Evolutionary conservation across 2,113 vertebrate species (phyloP), one percentile per base, ranked within the genome.

Genomic region (Thermophis baileyi): DNA sequence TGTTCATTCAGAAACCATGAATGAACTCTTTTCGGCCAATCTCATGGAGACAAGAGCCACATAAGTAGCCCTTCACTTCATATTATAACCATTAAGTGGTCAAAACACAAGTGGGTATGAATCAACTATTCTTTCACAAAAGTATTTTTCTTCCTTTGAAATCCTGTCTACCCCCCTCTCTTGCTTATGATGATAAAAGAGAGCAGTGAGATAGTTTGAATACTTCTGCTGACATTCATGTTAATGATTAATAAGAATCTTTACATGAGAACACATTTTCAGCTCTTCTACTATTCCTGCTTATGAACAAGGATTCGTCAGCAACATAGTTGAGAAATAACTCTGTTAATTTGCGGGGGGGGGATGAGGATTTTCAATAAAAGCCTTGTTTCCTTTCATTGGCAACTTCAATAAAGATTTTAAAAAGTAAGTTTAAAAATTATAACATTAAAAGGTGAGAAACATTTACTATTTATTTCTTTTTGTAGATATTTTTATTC

Each of bases 301-400:
- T 92, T 90, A 91, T 55, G 85, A 88, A 86, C 4, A 74, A 0
- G 6, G 49, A 0, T 60, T 94, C 30, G 55, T 49, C 1, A 94
- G 92, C 30, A 90, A 24, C 11, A 91, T 89, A 1, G 0, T 2
- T 57, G 7, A 93, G 50, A 40, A 55, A 35, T 18, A 22, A 44
- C 18, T 46, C 7, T 53, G 20, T 89, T 86, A 92, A 24, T 11
- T 1, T 92, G 54, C 49, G n/a, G n/a, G n/a, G n/a, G n/a, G n/a
- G n/a, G n/a, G n/a, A n/a, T n/a, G 81, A n/a, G 86, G 24, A 86
- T 94, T 47, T 96, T 95, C 25, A 94, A 95, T 92, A 93, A 91
- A 25, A 3, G 89, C 12, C 0, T 0, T 9, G 8, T 90, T 95
- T 86, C 24, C 44, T 27, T 16, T 1, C 50, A 49, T 11, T 87